A percentile compares a stretch with the other conserved stretches of the same genome.
Conservation (phyloP, 2,797 vertebrate genomes). For the Ctenochaetus hawaiiensis region DNA sequence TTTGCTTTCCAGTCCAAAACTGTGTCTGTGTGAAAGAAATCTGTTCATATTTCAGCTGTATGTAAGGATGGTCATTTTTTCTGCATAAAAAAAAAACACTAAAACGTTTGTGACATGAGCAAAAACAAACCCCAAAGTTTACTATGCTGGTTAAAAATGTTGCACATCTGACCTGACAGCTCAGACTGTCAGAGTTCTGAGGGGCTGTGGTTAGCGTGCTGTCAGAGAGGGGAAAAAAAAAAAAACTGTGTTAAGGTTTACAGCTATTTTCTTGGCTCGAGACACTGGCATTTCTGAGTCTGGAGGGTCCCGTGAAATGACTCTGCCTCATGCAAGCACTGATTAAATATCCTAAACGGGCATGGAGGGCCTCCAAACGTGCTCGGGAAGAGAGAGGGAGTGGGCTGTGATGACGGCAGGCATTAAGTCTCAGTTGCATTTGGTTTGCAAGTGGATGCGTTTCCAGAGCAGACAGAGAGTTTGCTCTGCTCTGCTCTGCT, state of each 20-base stretch:
- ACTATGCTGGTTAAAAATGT: slow-evolving; percentile 36
- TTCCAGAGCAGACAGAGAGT: slow-evolving; percentile 43
- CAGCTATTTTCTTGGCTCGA: slow-evolving; percentile 66
- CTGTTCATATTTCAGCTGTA: slow-evolving; percentile 17
- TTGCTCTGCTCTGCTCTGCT: background rate
- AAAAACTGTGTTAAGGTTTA: slow-evolving; percentile 59
- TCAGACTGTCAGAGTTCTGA: slow-evolving; percentile 45
- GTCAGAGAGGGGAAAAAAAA: slow-evolving; percentile 6
- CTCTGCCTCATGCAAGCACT: slow-evolving; percentile 56
- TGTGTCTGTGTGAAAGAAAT: background rate
- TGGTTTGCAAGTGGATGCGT: slow-evolving; percentile 15
- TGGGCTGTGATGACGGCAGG: slow-evolving; percentile 23
- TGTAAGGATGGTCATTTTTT: slow-evolving; percentile 15
- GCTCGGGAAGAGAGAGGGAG: slow-evolving; percentile 1
- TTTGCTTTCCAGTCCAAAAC: slow-evolving; percentile 33
- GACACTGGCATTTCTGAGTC: slow-evolving; percentile 58
- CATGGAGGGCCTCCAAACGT: slow-evolving; percentile 59
- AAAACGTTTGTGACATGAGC: slow-evolving; percentile 21
- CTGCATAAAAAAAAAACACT: slow-evolving; percentile 10
- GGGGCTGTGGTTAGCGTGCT: slow-evolving; percentile 32
- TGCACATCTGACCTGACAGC: slow-evolving; percentile 43
- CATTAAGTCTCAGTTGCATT: slow-evolving; percentile 29
- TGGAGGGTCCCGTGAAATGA: slow-evolving; percentile 63
- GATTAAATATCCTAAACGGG: slow-evolving; percentile 61
- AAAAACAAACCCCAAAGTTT: slow-evolving; percentile 37